A percentile compares a stretch with the other conserved stretches of the same genome.
Evolutionary conservation across 2,888 invertebrate species (phyloP).

Genomic region (Geotrupes spiniger): DNA sequence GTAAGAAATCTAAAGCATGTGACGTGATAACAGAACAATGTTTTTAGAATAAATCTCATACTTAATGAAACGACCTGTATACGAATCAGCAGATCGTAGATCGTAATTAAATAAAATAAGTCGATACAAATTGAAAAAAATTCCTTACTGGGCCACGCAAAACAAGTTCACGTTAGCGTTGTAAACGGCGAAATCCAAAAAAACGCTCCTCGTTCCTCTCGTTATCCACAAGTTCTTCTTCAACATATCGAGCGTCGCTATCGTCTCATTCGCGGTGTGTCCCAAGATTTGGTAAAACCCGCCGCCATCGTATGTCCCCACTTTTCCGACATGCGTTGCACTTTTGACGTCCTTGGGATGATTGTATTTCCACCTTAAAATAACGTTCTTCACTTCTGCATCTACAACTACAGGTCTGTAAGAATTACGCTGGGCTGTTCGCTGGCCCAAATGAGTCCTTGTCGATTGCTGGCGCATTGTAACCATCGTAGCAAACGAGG

Average conservation of each 20-base stretch:
- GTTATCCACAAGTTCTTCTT: conserved; percentile 63
- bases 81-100: no score
- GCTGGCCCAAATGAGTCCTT: conserved; percentile 49
- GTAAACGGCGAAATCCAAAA: conserved; percentile 71
- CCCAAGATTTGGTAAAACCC: conserved; percentile 59
- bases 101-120: no score
- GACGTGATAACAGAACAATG: no score
- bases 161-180: conserved; percentile 72
- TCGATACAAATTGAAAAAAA: no score
- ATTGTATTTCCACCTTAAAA: no score
- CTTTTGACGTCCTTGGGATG: no score
- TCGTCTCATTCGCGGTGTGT: conserved; percentile 43
- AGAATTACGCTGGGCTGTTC: conserved; percentile 48
- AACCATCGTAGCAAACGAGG: conserved; percentile 59
- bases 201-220: conserved; percentile 63
- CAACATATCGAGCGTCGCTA: conserved; percentile 51
- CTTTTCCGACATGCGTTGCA: conserved; percentile 49
- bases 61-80: no score
- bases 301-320: conserved; percentile 56
- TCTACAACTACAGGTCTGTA: no score
- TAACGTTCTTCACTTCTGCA: no score
- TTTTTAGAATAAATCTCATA: no score
- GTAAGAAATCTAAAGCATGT: no score
- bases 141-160: conserved; percentile 41
- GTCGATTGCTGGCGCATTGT: conserved; percentile 55